Conservation (phyloP, 30 jellyfish, hydroid and myxozoan species). For the Hydractinia echinata region DNA sequence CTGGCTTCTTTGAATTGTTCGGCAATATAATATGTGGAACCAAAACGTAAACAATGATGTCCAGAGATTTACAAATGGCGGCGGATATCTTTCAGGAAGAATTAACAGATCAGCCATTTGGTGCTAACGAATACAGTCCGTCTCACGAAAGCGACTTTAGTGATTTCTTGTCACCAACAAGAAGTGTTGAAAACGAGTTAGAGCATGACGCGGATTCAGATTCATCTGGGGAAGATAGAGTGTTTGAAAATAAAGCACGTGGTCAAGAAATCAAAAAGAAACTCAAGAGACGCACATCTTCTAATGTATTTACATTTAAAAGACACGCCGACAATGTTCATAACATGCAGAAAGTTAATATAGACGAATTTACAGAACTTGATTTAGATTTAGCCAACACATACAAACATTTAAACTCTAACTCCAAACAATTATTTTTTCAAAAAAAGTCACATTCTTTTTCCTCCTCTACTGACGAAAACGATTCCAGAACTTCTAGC, state of each 20-base stretch:
- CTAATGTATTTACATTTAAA: constrained; percentile 24
- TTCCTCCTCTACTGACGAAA: constrained; percentile 27
- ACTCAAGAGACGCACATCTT: constrained; percentile 17
- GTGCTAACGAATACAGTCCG: neutral
- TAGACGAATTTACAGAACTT: neutral
- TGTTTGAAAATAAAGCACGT: constrained; percentile 2
- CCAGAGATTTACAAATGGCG: too few species aligned
- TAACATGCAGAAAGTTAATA: neutral
- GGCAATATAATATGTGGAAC: too few species aligned
- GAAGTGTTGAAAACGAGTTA: neutral
- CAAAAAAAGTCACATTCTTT: constrained; percentile 15
- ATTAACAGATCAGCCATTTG: too few species aligned
- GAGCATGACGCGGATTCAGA: constrained; percentile 29
- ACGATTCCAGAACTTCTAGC: neutral
- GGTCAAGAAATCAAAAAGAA: neutral
- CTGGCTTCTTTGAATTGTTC: too few species aligned
- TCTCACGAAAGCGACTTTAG: constrained; percentile 17
- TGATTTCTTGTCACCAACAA: constrained; percentile 8
- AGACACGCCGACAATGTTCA: neutral
- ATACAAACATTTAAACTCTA: neutral
- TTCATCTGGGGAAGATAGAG: constrained; percentile 18
- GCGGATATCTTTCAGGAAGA: too few species aligned
- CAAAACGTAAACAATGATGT: too few species aligned
- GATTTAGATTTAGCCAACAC: neutral
- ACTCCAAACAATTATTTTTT: neutral